Evolutionary conservation across 2,797 vertebrate species (phyloP).

Genomic region (Cyprinodon diabolis): DNA sequence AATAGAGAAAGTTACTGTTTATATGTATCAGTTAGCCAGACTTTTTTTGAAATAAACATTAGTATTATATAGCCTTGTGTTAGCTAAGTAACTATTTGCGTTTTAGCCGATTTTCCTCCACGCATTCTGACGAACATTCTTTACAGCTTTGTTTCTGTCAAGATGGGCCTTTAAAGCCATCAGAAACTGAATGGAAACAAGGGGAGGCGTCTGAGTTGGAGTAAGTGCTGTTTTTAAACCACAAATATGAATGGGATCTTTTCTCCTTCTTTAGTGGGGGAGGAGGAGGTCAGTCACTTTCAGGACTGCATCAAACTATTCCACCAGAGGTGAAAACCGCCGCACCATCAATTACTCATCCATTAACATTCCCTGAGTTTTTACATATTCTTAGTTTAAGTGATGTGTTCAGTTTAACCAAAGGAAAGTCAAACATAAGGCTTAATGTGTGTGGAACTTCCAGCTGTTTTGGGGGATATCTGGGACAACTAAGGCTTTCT

Average conservation of each 20-base stretch:
- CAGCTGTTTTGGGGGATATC: not conserved
- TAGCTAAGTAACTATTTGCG: not conserved
- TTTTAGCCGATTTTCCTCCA: conserved; percentile 1
- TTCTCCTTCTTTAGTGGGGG: conserved; percentile 42
- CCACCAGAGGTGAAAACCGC: conserved; percentile 26
- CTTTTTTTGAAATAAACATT: not conserved
- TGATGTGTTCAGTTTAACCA: not conserved
- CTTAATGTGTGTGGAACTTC: not conserved
- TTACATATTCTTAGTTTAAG: not conserved
- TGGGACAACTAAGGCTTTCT: not conserved
- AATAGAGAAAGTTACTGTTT: not conserved
- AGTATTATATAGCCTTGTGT: too few species aligned
- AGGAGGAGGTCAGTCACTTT: conserved; percentile 31
- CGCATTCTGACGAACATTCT: not conserved
- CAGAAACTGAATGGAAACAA: conserved; percentile 6
- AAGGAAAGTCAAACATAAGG: not conserved
- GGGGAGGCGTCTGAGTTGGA: not conserved
- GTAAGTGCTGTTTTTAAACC: conserved; percentile 45
- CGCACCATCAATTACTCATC: conserved; percentile 20
- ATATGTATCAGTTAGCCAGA: not conserved
- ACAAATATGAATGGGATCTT: conserved; percentile 50
- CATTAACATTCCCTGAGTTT: not conserved
- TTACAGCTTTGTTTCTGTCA: conserved; percentile 18
- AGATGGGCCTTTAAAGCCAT: conserved; percentile 17
- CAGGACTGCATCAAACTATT: conserved; percentile 24